Conservation (phyloP, 2,113 vertebrate genomes). For the Pyxicephalus adspersus region DNA sequence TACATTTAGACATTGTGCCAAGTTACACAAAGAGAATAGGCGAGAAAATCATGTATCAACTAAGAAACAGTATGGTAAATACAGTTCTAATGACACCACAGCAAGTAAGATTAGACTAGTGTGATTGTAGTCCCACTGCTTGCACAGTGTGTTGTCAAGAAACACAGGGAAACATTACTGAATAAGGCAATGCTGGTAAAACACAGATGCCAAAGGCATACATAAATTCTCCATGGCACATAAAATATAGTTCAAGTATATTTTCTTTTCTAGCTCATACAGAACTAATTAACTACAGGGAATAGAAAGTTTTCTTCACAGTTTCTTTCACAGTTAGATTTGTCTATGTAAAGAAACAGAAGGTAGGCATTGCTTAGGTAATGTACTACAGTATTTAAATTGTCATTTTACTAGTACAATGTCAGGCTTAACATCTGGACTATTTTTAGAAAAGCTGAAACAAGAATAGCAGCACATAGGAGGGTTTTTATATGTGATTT, state of each 20-base stretch:
- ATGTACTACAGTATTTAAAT: no score
- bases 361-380: not conserved
- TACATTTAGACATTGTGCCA: slow-evolving; percentile 39
- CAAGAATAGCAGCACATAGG: no score
- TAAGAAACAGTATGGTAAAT: slow-evolving; percentile 53
- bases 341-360: not conserved
- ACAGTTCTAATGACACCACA: slow-evolving; percentile 39
- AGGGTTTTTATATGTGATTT: no score
- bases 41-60: slow-evolving; percentile 46
- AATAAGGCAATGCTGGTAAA: slow-evolving; percentile 57
- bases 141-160: slow-evolving; percentile 57
- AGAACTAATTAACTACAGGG: slow-evolving; percentile 24
- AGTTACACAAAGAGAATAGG: slow-evolving; percentile 55
- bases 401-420: no score
- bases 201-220: slow-evolving; percentile 50
- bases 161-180: slow-evolving; percentile 57
- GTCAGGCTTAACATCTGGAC: no score
- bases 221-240: slow-evolving; percentile 50
- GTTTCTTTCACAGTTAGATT: not conserved
- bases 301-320: not conserved
- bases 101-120: slow-evolving; percentile 50
- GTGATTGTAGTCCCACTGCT: slow-evolving; percentile 34
- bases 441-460: no score
- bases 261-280: slow-evolving; percentile 45
- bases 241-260: slow-evolving; percentile 50